A percentile compares a stretch with the other conserved stretches of the same genome.
These are phyloP conservation scores for Criorhina ranunculi DNA, from an alignment of 2,888 invertebrate species.

Conservation along the genomic window DNA sequence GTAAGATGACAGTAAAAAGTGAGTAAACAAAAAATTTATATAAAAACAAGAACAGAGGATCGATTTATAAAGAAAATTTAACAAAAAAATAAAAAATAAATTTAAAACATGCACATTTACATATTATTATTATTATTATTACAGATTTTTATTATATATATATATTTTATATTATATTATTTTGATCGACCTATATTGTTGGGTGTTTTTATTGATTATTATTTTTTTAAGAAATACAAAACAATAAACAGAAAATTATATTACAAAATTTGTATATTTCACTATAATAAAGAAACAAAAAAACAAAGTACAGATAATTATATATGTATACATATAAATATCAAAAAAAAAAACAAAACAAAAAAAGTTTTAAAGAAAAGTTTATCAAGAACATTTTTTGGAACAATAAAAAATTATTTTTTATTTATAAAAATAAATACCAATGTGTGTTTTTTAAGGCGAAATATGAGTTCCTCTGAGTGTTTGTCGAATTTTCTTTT, in stretches of 20 bases:
- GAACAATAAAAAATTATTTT: constrained; percentile 77
- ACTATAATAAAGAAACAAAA: constrained; percentile 62
- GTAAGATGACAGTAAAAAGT: constrained; percentile 57
- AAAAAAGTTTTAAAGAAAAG: constrained; percentile 69
- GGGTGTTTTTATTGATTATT: constrained; percentile 76
- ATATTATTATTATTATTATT: constrained; percentile 71
- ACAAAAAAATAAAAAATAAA: too few relatives aligned
- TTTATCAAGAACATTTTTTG: constrained; percentile 77
- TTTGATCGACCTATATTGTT: constrained; percentile 74
- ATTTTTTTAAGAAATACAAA: constrained; percentile 73
- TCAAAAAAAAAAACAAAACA: constrained; percentile 41
- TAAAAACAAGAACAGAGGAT: constrained; percentile 37
- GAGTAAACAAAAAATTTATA: constrained; percentile 61
- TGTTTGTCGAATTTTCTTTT: too few relatives aligned
- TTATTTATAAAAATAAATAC: constrained; percentile 74
- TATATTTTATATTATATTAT: constrained; percentile 77
- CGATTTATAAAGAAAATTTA: constrained; percentile 58
- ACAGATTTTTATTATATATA: constrained; percentile 75
- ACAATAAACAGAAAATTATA: constrained; percentile 67
- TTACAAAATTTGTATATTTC: constrained; percentile 76
- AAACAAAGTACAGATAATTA: constrained; percentile 73
- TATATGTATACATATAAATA: constrained; percentile 75
- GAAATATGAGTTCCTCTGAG: too few relatives aligned
- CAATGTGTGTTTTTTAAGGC: background rate
- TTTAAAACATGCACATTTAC: constrained; percentile 74